Percentiles rank a stretch among this genome's conserved stretches.
phyloP scores from a whole-genome alignment of 2,888 invertebrate species.

The Drosophila mimica region DNA sequence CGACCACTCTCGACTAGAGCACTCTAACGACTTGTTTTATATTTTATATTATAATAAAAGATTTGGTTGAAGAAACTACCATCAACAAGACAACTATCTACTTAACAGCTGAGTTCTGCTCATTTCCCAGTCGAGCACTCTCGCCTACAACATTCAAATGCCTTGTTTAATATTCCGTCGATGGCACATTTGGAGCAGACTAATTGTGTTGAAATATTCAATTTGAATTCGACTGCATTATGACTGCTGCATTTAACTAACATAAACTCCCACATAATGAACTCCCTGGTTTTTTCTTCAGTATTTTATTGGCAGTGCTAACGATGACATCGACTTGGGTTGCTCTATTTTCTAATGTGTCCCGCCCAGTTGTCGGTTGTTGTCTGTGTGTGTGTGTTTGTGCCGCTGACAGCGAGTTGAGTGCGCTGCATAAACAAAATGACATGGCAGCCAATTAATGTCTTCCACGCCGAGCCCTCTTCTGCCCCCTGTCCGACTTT shows the following conservation, averaged over 20 bases:
- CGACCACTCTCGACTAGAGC: background rate
- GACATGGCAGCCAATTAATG: constrained; percentile 79
- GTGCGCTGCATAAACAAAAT: constrained; percentile 70
- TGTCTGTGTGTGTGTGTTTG: constrained; percentile 17
- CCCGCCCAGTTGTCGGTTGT: constrained; percentile 46
- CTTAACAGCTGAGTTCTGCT: background rate
- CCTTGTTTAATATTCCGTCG: background rate
- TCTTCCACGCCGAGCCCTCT: constrained; percentile 58
- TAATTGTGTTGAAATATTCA: background rate
- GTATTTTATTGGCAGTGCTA: constrained; percentile 44
- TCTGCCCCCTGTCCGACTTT: background rate
- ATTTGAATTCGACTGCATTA: background rate
- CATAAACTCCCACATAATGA: background rate
- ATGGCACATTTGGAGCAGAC: background rate
- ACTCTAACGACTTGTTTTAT: background rate
- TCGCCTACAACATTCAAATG: background rate
- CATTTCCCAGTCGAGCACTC: background rate
- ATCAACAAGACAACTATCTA: background rate
- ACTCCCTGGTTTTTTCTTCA: constrained; percentile 8
- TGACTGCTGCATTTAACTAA: background rate
- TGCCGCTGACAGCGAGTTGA: constrained; percentile 55
- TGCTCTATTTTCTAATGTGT: constrained; percentile 51
- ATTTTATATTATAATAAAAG: background rate
- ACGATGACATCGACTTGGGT: constrained; percentile 43
- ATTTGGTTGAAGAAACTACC: background rate